These are phyloP conservation scores for Entosphenus tridentatus DNA, from an alignment of 2,113 vertebrate species.

Conservation along the genomic window DNA sequence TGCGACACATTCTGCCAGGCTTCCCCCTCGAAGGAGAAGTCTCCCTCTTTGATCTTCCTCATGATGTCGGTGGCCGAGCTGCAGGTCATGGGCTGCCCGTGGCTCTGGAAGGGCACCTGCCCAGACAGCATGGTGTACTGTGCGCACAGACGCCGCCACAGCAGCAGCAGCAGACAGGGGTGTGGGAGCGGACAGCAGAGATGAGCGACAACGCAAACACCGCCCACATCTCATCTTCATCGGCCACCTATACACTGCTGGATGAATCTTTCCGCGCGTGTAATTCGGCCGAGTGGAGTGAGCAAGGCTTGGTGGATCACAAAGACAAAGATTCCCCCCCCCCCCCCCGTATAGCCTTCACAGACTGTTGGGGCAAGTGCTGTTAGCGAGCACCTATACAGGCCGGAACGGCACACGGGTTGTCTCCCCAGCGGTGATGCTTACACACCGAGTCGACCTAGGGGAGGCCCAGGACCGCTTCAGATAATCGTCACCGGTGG, in stretches of 20 bases:
- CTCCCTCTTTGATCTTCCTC: slow-evolving; percentile 64
- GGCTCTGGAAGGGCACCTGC: slow-evolving; percentile 63
- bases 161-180: slow-evolving; percentile 13
- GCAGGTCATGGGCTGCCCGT: slow-evolving; percentile 37
- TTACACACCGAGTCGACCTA: too few species aligned
- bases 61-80: slow-evolving; percentile 59
- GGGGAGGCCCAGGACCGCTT: too few species aligned
- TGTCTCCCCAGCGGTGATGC: too few species aligned
- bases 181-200: slow-evolving; percentile 3
- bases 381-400: too few species aligned
- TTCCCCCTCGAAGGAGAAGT: slow-evolving; percentile 57
- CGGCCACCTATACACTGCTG: too few species aligned
- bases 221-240: too few species aligned
- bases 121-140: slow-evolving; percentile 81
- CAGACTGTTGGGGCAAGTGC: not conserved
- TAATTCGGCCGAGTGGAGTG: too few species aligned
- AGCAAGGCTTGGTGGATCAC: not conserved
- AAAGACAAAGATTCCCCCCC: slow-evolving; percentile 5
- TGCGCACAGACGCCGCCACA: too few species aligned
- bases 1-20: slow-evolving; percentile 59
- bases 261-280: too few species aligned
- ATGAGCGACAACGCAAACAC: too few species aligned
- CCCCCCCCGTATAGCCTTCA: not conserved
- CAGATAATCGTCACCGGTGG: too few species aligned
- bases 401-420: too few species aligned